phyloP scores from a whole-genome alignment of 2,113 vertebrate genomes.

The Gymnorhina tibicen region DNA sequence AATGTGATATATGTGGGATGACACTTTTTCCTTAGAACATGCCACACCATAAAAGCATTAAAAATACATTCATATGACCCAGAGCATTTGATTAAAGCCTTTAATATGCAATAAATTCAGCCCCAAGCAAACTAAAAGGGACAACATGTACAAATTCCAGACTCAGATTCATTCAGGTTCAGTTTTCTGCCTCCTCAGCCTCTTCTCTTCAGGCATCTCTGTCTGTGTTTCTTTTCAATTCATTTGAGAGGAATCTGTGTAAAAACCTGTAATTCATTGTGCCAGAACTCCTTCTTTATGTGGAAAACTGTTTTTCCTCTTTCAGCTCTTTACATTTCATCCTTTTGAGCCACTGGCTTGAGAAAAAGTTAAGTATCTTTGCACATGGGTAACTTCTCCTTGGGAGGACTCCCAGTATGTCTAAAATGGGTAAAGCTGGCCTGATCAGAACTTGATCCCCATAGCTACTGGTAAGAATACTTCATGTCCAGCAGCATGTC shows the following conservation, averaged over 20 bases:
- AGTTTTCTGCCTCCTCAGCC: neutral
- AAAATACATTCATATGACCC: constrained; percentile 31
- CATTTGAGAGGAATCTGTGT: neutral
- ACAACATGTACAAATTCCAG: neutral
- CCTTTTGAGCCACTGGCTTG: neutral
- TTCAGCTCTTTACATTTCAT: neutral
- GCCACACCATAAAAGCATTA: constrained; percentile 41
- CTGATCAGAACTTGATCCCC: neutral
- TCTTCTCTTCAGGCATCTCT: neutral
- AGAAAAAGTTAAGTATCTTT: neutral
- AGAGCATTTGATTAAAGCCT: constrained; percentile 17
- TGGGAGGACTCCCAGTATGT: neutral
- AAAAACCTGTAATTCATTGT: neutral
- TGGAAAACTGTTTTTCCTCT: neutral
- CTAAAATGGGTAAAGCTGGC: neutral
- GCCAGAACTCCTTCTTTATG: neutral
- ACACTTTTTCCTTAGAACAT: constrained; percentile 36
- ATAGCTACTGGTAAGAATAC: neutral
- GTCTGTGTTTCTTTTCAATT: neutral
- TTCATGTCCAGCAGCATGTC: neutral
- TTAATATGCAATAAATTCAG: constrained; percentile 46
- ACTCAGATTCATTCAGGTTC: constrained; percentile 13
- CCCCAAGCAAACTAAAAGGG: neutral
- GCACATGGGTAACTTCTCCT: neutral
- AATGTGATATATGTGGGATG: constrained; percentile 37